Conservation (phyloP, 2,888 invertebrate species). For the Boloria selene region DNA sequence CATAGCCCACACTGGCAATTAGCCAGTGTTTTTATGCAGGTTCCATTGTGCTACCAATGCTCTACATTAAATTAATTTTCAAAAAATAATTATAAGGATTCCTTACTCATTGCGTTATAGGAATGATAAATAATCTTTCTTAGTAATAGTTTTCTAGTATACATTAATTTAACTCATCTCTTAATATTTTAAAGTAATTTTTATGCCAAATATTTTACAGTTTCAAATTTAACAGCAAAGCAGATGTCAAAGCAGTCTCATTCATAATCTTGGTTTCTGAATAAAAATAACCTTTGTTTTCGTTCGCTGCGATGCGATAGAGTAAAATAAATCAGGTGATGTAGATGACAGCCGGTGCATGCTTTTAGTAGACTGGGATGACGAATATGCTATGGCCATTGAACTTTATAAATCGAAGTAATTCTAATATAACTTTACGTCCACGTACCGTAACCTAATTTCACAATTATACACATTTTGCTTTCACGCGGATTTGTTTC, state of each 20-base stretch:
- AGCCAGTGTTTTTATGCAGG: too few relatives aligned
- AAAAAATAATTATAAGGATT: too few relatives aligned
- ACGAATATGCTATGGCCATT: constrained; percentile 55
- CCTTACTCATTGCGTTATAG: too few relatives aligned
- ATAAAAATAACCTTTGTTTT: constrained; percentile 64
- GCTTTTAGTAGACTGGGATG: constrained; percentile 59
- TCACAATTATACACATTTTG: constrained; percentile 7
- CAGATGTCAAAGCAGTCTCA: constrained; percentile 55
- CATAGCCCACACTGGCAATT: too few relatives aligned
- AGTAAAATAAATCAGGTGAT: constrained; percentile 75
- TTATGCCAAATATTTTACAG: too few relatives aligned
- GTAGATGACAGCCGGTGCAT: constrained; percentile 46
- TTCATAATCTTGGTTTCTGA: constrained; percentile 64
- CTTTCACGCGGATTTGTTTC: constrained; percentile 25
- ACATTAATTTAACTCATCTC: too few relatives aligned
- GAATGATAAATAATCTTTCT: too few relatives aligned
- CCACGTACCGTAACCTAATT: constrained; percentile 2
- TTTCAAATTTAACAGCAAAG: constrained; percentile 26
- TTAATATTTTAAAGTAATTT: too few relatives aligned
- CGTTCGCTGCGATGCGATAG: constrained; percentile 55
- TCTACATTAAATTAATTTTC: too few relatives aligned
- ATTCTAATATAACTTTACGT: neutral
- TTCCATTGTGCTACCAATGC: too few relatives aligned
- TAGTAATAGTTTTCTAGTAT: too few relatives aligned
- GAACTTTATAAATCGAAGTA: constrained; percentile 40